Evolutionary conservation across 2,797 vertebrate species (phyloP), one percentile per base, ranked within the genome.

Genomic region (Xenopus petersii): DNA sequence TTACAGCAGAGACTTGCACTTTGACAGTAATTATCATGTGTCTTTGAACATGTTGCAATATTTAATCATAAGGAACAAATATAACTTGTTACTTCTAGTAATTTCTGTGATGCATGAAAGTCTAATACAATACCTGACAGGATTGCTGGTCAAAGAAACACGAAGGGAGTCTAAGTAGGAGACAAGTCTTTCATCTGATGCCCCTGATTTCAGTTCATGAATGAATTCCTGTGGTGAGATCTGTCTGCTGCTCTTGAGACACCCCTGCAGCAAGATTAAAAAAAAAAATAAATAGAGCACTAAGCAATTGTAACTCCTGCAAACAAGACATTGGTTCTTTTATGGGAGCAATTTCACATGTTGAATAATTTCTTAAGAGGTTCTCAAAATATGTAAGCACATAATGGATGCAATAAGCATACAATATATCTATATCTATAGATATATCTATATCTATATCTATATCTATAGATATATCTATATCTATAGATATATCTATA

Each of bases 101-200:
- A 55, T 62, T 63, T 60, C 26, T 51, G 10, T 16, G 49, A 12
- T 51, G 3, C 49, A 51, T 56, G 54, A 16, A 56, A 64, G 69
- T 13, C 63, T 12, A 51, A 51, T 33, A 12, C 21, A 58, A 75
- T 98, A 99, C 97, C 97, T 99, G 91, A 99, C 96, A 84, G 97
- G 95, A 83, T 98, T 98, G 88, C 96, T 99, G 84, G 95, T 98
- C 81, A 99, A 91, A 71, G 96, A 98, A 48, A 99, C 96, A 1
- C 96, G 90, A 63, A 98, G 89, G 49, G 97, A 99, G 83, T 99
- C 97, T 67, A 99, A 87, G 85, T 94, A 97, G 70, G 88, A 90
- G 84, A 95, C 88, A 60, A 99, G 92, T 73, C 94, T 95, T 88
- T 98, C 96, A 67, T 98, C 96, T 47, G 88, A 89, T 81, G 88